phyloP scores from a whole-genome alignment of 2,888 invertebrate species.

The Aspidiotus destructor region DNA sequence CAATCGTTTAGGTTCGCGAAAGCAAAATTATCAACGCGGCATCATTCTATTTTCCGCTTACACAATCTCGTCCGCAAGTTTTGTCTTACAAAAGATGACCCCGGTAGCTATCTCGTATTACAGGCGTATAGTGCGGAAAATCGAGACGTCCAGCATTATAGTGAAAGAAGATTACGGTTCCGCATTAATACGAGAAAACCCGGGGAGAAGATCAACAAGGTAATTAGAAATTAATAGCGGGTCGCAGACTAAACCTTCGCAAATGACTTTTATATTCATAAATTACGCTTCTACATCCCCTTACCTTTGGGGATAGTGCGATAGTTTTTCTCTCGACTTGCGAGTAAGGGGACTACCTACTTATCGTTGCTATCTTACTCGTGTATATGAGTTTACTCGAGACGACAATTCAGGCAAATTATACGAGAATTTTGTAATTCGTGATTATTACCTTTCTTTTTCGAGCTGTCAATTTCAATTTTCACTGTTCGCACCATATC shows the following conservation, averaged over 20 bases:
- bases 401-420: no score
- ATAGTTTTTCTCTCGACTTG: no score
- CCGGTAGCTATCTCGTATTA: not conserved
- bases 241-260: conserved; percentile 9
- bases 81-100: not conserved
- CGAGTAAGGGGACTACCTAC: no score
- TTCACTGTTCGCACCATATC: no score
- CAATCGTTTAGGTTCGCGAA: no score
- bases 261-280: conserved; percentile 15
- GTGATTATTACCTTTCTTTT: no score
- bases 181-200: conserved; percentile 9
- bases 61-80: not conserved
- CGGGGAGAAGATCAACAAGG: conserved; percentile 22
- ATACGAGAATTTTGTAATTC: no score
- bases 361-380: no score
- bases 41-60: not conserved
- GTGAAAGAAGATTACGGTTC: conserved; percentile 1
- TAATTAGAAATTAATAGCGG: conserved; percentile 26
- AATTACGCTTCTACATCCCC: not conserved
- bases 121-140: not conserved
- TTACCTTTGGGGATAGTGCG: not conserved
- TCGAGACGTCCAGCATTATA: not conserved
- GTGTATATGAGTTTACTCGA: no score
- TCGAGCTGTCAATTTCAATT: no score
- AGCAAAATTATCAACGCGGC: no score